Evolutionary conservation across 2,888 invertebrate genomes (phyloP), one percentile per base, ranked within the genome.

Genomic region (Matsumyia berberina): DNA sequence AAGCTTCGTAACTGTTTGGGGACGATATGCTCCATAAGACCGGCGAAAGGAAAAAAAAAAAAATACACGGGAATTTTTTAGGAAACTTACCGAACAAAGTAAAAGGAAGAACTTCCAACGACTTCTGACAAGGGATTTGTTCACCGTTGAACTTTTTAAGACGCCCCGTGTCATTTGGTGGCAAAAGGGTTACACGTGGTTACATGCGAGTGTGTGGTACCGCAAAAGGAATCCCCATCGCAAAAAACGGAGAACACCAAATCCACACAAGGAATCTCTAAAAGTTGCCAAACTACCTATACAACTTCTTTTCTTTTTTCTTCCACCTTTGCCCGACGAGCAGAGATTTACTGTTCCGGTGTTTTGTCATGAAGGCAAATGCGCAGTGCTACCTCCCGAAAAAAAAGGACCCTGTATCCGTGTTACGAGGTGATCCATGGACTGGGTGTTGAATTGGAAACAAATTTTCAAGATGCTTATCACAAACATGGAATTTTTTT

Each of bases 101-200:
- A 24, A 24, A 58, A 42, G n/a, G 77, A 70, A 69, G 39, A 82
- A 77, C 64, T 82, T 82, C 51, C 64, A 58, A 70, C 70, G 76
- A 82, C 66, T 77, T 77, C 31, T 77, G 82, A 77, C 82, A 72
- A 60, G 82, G 77, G 82, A 82, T 82, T 82, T 82, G 82, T 66
- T 77, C 77, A 72, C 82, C 70, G 82, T 82, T 82, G 60, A 82
- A 82, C 82, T 82, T 82, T 82, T 46, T 55, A 60, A 77, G 77
- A 60, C 64, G 66, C 53, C 62, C 66, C 70, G 46, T 82, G 82
- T 77, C 77, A 82, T 44, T 72, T 53, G 39, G 49, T 58, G 53
- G 55, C 51, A 76, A 81, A 24, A 76, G 64, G 76, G 73, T 79
- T 79, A 73, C 80, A 74, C 44, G 24, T 67, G 62, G 37, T 69